A percentile compares a stretch with the other conserved stretches of the same genome.
Evolutionary conservation across 2,888 invertebrate species (phyloP).

Genomic region (Brachylomia viminalis): DNA sequence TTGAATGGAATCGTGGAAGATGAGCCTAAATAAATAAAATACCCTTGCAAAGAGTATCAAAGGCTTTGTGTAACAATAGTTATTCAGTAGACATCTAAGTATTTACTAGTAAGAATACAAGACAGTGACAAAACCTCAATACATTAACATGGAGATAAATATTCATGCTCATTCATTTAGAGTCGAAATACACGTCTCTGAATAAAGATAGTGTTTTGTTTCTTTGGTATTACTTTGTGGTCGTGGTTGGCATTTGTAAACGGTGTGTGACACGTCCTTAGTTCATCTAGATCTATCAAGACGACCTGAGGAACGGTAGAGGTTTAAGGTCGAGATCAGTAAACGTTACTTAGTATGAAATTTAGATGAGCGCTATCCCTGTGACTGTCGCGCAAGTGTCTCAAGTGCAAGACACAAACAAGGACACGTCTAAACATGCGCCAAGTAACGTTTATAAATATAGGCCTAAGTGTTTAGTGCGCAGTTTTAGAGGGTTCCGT

Average conservation of each 20-base stretch:
- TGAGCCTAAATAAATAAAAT: neutral
- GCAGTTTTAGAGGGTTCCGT: neutral
- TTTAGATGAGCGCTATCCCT: neutral
- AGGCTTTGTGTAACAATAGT: conserved; percentile 2
- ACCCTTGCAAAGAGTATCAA: neutral
- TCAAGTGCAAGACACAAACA: neutral
- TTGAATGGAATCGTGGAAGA: neutral
- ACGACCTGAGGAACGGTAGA: neutral
- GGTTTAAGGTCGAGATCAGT: neutral
- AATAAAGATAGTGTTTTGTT: conserved; percentile 51
- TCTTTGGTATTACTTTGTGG: conserved; percentile 20
- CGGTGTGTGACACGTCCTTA: conserved; percentile 9
- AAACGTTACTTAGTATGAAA: neutral
- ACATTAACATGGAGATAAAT: conserved; percentile 32
- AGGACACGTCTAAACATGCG: too few species aligned
- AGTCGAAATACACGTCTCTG: conserved; percentile 12
- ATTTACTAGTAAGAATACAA: conserved; percentile 23
- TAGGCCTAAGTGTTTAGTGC: neutral
- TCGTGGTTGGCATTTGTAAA: conserved; percentile 34
- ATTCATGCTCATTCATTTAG: conserved; percentile 37
- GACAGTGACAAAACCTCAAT: conserved; percentile 17
- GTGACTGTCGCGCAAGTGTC: neutral
- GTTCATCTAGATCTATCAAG: conserved; percentile 5
- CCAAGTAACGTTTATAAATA: neutral
- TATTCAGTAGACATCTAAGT: conserved; percentile 6